Evolutionary conservation across 2,888 invertebrate genomes (phyloP).

Genomic region (Eupithecia abbreviata): DNA sequence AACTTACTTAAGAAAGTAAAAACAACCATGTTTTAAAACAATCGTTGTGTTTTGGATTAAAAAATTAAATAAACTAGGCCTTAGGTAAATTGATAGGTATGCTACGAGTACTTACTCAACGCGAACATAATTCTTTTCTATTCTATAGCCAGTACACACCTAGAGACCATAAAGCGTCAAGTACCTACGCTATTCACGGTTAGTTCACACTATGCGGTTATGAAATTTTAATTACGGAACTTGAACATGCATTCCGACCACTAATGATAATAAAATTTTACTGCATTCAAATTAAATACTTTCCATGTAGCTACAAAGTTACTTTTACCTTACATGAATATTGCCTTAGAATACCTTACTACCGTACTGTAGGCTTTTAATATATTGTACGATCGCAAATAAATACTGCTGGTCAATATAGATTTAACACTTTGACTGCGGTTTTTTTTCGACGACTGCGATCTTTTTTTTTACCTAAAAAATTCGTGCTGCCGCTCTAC

Average conservation of each 20-base stretch:
- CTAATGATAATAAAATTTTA: slow-evolving; percentile 25
- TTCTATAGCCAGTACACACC: not conserved
- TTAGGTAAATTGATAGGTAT: not conserved
- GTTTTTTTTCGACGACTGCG: too few species aligned
- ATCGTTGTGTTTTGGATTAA: not conserved
- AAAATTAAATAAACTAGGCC: not conserved
- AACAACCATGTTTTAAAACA: not conserved
- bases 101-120: not conserved
- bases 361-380: not conserved
- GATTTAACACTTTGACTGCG: too few species aligned
- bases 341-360: not conserved
- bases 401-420: not conserved
- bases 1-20: not conserved
- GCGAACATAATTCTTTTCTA: not conserved
- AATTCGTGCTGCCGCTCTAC: too few species aligned
- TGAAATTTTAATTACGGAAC: slow-evolving; percentile 23
- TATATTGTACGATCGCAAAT: not conserved
- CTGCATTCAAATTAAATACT: slow-evolving; percentile 15
- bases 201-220: slow-evolving; percentile 21
- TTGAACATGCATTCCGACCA: slow-evolving; percentile 22
- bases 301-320: slow-evolving; percentile 13
- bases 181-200: not conserved
- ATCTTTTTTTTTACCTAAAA: too few species aligned
- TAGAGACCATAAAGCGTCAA: not conserved
- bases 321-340: slow-evolving; percentile 21